Percentiles rank a stretch among this genome's conserved stretches.
Evolutionary conservation across 2,113 vertebrate species (phyloP).

Genomic region (Clarias gariepinus): DNA sequence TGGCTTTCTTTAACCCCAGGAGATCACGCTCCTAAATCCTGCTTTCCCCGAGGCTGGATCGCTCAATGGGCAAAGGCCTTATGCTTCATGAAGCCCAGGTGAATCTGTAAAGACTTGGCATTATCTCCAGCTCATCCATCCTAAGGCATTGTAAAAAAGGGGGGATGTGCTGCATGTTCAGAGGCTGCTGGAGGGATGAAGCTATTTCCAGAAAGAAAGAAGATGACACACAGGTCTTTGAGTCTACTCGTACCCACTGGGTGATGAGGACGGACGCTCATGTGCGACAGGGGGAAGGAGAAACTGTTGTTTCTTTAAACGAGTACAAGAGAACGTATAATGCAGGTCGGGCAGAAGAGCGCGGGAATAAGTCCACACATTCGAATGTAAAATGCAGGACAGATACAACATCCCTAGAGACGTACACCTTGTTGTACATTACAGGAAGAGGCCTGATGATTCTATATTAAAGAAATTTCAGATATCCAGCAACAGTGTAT

Average conservation of each 20-base stretch:
- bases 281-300: not conserved
- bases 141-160: constrained; percentile 50
- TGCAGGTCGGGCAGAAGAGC: no score
- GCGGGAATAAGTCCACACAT: not conserved
- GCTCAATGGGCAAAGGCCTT: constrained; percentile 24
- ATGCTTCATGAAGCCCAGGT: constrained; percentile 59
- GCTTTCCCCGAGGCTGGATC: constrained; percentile 39
- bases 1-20: constrained; percentile 21
- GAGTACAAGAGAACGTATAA: not conserved
- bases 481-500: no score
- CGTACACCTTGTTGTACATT: not conserved
- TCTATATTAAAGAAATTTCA: no score
- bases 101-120: constrained; percentile 46
- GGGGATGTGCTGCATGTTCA: constrained; percentile 59
- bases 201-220: not conserved
- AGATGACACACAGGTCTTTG: constrained; percentile 5
- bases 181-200: constrained; percentile 56
- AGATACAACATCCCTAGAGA: not conserved
- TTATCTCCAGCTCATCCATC: constrained; percentile 60
- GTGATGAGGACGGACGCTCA: constrained; percentile 4
- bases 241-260: constrained; percentile 3
- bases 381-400: not conserved
- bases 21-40: constrained; percentile 20
- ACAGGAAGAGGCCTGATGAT: not conserved
- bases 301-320: not conserved